Conservation (phyloP, 2,797 vertebrate species). For the Pelochelys cantorii region DNA sequence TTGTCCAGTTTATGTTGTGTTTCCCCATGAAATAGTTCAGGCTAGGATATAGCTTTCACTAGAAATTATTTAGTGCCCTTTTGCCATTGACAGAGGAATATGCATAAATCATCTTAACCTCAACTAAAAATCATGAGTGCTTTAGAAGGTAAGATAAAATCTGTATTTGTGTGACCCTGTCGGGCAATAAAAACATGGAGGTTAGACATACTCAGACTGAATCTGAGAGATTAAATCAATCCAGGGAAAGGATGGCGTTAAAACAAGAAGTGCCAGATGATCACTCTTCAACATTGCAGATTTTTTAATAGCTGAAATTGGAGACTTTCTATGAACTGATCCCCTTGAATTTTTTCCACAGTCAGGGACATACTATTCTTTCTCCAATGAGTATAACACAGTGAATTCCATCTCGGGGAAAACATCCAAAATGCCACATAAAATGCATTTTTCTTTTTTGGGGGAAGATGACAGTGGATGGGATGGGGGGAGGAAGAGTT, state of each 20-base stretch:
- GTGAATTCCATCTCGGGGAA: background rate
- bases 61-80: conserved; percentile 3
- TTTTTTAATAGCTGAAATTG: conserved; percentile 25
- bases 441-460: background rate
- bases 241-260: background rate
- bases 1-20: conserved; percentile 33
- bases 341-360: background rate
- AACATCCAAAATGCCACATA: background rate
- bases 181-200: background rate
- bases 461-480: background rate
- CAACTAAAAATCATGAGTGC: background rate
- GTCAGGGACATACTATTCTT: background rate
- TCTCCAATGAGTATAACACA: background rate
- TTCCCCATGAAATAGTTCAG: conserved; percentile 2
- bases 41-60: background rate
- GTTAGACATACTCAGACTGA: background rate
- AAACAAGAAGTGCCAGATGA: background rate
- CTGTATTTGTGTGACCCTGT: background rate
- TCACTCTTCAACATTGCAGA: background rate
- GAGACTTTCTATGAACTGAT: background rate
- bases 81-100: background rate
- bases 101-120: background rate
- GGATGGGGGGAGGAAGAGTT: accelerated
- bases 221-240: conserved; percentile 18
- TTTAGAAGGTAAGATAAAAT: background rate